Conservation (phyloP, 53 echinoderm and acorn worm species). For the Hippasteria phrygiana region DNA sequence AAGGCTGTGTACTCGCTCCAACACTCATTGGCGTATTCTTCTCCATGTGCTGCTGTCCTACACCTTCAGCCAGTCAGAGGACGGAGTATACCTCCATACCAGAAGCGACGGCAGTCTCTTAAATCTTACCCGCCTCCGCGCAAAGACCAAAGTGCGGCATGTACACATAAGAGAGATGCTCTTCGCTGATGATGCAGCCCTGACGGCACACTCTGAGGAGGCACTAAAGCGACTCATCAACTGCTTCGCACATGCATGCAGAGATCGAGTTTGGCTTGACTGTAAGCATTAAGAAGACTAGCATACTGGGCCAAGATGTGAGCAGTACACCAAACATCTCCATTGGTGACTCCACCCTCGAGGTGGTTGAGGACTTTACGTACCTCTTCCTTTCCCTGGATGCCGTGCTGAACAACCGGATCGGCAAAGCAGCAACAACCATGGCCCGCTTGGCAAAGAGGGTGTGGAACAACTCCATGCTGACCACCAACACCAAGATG, state of each 20-base stretch:
- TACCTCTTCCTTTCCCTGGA: conserved; percentile 1
- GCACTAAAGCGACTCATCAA: conserved; percentile 60
- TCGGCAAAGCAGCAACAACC: conserved; percentile 20
- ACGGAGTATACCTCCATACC: too few relatives aligned
- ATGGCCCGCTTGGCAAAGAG: conserved; percentile 16
- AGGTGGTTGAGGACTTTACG: background rate
- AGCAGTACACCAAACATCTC: background rate
- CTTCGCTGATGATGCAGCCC: too few relatives aligned
- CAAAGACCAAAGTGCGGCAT: too few relatives aligned
- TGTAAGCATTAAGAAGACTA: conserved; percentile 75
- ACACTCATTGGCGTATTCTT: background rate
- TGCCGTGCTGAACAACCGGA: background rate
- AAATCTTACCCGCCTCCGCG: too few relatives aligned
- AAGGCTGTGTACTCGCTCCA: background rate
- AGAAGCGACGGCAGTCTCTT: too few relatives aligned
- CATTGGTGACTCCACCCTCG: background rate
- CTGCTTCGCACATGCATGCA: conserved; percentile 60
- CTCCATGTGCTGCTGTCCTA: too few relatives aligned
- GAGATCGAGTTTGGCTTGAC: conserved; percentile 72
- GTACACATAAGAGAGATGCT: too few relatives aligned
- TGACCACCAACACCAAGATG: too few relatives aligned
- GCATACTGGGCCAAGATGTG: conserved; percentile 20
- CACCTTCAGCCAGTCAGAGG: too few relatives aligned
- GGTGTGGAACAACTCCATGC: conserved; percentile 4
- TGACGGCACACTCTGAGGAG: too few relatives aligned